A percentile compares a stretch with the other conserved stretches of the same genome.
Evolutionary conservation across 2,113 vertebrate species (phyloP).

Genomic region (Propithecus coquereli): DNA sequence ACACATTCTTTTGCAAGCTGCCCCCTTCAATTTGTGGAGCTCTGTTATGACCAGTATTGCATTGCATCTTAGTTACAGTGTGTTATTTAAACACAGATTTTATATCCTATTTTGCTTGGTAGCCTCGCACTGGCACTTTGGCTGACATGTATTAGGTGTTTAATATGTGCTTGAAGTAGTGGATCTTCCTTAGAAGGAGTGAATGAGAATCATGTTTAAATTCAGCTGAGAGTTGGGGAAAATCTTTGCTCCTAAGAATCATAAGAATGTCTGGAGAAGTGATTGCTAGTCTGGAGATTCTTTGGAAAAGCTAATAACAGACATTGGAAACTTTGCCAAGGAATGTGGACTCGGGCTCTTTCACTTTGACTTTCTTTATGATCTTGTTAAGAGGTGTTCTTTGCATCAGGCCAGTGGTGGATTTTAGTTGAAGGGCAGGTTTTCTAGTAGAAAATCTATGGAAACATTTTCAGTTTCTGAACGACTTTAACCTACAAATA

Average conservation of each 20-base stretch:
- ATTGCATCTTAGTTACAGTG: not conserved
- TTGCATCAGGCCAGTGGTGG: not conserved
- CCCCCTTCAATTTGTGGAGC: not conserved
- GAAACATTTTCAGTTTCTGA: not conserved
- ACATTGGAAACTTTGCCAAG: not conserved
- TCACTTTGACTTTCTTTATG: not conserved
- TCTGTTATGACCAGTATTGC: not conserved
- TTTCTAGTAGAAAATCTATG: not conserved
- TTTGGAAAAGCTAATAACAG: slow-evolving; percentile 9
- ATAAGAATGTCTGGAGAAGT: slow-evolving; percentile 21
- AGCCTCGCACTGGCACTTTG: not conserved
- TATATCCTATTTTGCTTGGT: not conserved
- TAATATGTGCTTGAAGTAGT: not conserved
- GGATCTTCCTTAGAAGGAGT: not conserved
- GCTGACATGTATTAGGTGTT: not conserved
- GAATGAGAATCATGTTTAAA: not conserved
- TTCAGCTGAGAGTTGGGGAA: not conserved
- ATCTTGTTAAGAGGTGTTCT: not conserved
- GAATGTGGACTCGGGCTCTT: not conserved
- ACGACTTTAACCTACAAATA: not conserved
- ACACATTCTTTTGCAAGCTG: not conserved
- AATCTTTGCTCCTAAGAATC: slow-evolving; percentile 3
- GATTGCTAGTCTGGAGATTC: not conserved
- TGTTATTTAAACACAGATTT: not conserved
- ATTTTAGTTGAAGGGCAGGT: slow-evolving; percentile 1